Percentiles rank a stretch among this genome's conserved stretches.
Evolutionary conservation across 2,797 vertebrate genomes (phyloP).

Genomic region (Propithecus perrieri): DNA sequence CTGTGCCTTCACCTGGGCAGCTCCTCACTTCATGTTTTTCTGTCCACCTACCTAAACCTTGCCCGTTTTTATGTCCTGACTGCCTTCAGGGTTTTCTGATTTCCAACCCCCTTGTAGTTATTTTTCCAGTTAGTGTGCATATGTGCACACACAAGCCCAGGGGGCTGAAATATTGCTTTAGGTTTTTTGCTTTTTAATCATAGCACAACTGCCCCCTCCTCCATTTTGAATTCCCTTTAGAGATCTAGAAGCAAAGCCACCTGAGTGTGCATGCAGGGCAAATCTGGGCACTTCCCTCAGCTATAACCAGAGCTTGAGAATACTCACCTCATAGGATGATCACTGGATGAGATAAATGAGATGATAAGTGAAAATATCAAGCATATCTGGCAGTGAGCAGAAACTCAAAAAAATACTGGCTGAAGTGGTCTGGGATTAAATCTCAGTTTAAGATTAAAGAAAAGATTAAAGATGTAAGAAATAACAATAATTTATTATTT

Average conservation of each 20-base stretch:
- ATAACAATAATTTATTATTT: background rate
- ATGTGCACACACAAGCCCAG: background rate
- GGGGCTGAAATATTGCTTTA: background rate
- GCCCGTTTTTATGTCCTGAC: background rate
- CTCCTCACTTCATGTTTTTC: background rate
- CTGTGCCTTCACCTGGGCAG: background rate
- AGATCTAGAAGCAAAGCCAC: background rate
- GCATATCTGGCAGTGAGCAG: background rate
- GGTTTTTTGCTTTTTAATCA: background rate
- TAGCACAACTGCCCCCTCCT: background rate
- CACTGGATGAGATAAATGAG: background rate
- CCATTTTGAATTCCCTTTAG: background rate
- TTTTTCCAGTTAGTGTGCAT: background rate
- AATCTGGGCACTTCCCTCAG: background rate
- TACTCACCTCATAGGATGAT: background rate
- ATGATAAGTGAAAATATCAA: background rate
- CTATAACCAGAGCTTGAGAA: background rate
- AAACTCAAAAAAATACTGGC: background rate
- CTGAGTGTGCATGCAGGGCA: background rate
- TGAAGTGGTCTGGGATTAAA: background rate
- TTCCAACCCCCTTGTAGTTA: background rate
- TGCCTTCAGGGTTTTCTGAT: background rate
- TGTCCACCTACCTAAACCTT: background rate
- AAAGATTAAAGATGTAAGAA: background rate
- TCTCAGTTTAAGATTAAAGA: background rate